Evolutionary conservation across 2,888 invertebrate species (phyloP), one percentile per base, ranked within the genome.

Genomic region (Pecten maximus): DNA sequence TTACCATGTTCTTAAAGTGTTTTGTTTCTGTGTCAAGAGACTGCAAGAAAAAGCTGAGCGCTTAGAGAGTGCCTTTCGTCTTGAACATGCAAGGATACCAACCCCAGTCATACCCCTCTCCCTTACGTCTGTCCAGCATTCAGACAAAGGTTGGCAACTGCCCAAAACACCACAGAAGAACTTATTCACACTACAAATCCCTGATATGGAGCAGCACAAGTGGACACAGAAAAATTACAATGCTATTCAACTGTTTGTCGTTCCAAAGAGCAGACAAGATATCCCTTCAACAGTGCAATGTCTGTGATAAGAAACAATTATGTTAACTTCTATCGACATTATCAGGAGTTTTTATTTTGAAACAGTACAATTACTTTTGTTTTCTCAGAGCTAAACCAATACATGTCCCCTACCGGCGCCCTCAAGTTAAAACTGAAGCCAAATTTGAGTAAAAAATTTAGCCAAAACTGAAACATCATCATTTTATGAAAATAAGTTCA

Each of bases 11-110:
- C 35, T 74, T 2, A 74, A 74, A 15, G 8, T 74, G 28, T 74
- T 74, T 35, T 74, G 74, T 12, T 74, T 28, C 74, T 74, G 74
- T 74, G 23, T 19, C 35, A 35, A 74, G 0, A 74, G 35, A 74
- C 74, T 74, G 10, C 74, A 74, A 74, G 74, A 74, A 28, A 74
- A 74, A 35, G 74, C 74, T 74, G 74, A 74, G 35, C 74, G 74
- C 10, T 74, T 74, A 74, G 74, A 74, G 74, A 74, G 74, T 74
- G 74, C 35, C 3, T 74, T 74, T 74, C 74, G 35, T 35, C 28
- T 74, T 0, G 74, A 74, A 35, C 74, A 74, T 28, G 74, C 74
- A 0, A 74, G 74, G 74, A 74, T 74, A 74, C 74, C 74, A 8
- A 74, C 74, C 28, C 74, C 74, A 6, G 74, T 23, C 1, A 23